phyloP scores from a whole-genome alignment of 2,113 vertebrate genomes.

The Sarotherodon lohbergeri region DNA sequence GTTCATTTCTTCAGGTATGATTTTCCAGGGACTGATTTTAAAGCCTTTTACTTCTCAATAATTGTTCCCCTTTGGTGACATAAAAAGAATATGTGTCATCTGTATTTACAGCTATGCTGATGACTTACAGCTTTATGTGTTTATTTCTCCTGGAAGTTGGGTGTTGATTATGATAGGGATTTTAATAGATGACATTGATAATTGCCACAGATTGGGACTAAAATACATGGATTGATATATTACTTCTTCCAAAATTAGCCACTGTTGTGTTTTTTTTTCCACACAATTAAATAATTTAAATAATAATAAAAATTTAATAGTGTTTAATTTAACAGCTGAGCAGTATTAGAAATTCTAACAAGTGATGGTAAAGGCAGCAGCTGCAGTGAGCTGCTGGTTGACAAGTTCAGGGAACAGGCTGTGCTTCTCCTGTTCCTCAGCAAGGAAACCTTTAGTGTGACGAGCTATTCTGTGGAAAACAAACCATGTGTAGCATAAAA shows the following conservation, averaged over 20 bases:
- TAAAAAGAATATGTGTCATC: neutral
- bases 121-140: neutral
- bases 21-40: neutral
- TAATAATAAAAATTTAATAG: neutral
- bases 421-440: neutral
- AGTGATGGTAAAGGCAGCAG: neutral
- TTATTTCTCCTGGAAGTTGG: neutral
- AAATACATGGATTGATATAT: neutral
- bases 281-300: neutral
- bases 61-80: neutral
- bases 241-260: neutral
- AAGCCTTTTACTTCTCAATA: neutral
- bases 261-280: too few relatives aligned
- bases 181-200: neutral
- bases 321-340: neutral
- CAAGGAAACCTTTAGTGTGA: neutral
- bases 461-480: neutral
- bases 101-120: neutral
- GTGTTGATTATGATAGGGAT: neutral
- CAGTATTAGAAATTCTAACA: neutral
- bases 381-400: neutral
- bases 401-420: neutral
- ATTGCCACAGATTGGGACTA: neutral
- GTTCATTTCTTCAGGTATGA: neutral
- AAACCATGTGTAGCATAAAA: neutral